Percentiles rank a stretch among this genome's conserved stretches.
These are phyloP conservation scores for Cataglyphis livida DNA, from an alignment of 2,888 invertebrate species.

Conservation along the genomic window DNA sequence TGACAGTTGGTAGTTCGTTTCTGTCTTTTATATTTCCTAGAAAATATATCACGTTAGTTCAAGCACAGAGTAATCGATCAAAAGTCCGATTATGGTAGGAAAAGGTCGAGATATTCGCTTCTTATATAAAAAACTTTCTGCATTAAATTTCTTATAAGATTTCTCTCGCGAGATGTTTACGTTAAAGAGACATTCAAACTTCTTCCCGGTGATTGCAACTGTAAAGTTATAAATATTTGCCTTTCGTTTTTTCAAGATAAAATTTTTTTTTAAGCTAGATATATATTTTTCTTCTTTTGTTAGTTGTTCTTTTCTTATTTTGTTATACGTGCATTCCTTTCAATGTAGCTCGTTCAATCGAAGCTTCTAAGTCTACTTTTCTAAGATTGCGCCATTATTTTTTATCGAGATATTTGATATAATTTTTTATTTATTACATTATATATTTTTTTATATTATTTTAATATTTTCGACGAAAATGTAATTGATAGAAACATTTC, in stretches of 20 bases:
- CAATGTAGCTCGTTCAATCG: neutral
- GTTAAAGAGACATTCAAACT: constrained; percentile 27
- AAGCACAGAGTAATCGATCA: constrained; percentile 30
- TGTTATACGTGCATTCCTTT: neutral
- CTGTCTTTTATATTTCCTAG: neutral
- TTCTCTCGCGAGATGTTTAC: constrained; percentile 12
- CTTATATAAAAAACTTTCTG: constrained; percentile 25
- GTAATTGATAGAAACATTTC: constrained; percentile 7
- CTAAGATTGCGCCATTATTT: neutral
- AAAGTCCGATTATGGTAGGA: neutral
- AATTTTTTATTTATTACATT: neutral
- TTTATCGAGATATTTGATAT: neutral
- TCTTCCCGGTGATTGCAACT: constrained; percentile 3
- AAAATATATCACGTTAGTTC: neutral
- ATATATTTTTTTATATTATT: neutral
- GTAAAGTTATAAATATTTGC: constrained; percentile 37
- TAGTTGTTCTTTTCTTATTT: neutral
- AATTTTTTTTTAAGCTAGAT: neutral
- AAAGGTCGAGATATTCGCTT: constrained; percentile 1
- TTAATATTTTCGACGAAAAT: neutral
- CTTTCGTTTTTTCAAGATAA: neutral
- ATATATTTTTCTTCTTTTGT: neutral
- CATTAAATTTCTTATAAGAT: constrained; percentile 27
- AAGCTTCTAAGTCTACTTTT: neutral
- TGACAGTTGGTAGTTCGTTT: neutral